A percentile compares a stretch with the other conserved stretches of the same genome.
Conservation (phyloP, 2,888 invertebrate genomes). For the Halocaridina rubra region DNA sequence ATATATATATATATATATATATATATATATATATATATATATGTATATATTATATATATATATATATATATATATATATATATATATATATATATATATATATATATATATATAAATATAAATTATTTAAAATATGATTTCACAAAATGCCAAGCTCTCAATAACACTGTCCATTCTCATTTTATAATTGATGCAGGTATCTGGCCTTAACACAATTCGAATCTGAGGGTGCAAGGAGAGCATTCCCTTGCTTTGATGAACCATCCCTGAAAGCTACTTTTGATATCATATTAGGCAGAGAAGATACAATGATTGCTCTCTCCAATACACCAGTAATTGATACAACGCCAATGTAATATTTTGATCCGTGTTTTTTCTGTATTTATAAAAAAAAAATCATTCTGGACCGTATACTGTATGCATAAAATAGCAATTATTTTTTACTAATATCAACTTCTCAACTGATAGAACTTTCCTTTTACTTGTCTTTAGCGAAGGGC, state of each 20-base stretch:
- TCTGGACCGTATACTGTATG: neutral
- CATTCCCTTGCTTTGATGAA: constrained; percentile 90
- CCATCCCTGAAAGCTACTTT: constrained; percentile 84
- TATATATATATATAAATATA: neutral
- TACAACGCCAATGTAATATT: constrained; percentile 1
- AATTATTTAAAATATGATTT: neutral
- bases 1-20: neutral
- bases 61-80: neutral
- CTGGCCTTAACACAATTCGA: constrained; percentile 69
- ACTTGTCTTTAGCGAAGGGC: neutral
- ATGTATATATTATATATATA: no score
- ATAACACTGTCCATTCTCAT: neutral
- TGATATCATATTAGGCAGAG: constrained; percentile 80
- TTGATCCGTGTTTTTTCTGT: neutral
- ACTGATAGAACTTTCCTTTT: neutral
- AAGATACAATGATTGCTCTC: constrained; percentile 77
- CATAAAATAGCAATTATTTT: neutral
- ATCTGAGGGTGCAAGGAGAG: constrained; percentile 68
- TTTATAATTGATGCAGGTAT: constrained; percentile 63
- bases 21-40: neutral
- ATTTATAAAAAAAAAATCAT: neutral
- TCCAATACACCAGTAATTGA: constrained; percentile 74
- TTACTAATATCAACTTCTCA: neutral
- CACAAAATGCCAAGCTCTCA: neutral
- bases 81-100: neutral